phyloP scores from a whole-genome alignment of 2,797 vertebrate genomes.

The Argentina silus region DNA sequence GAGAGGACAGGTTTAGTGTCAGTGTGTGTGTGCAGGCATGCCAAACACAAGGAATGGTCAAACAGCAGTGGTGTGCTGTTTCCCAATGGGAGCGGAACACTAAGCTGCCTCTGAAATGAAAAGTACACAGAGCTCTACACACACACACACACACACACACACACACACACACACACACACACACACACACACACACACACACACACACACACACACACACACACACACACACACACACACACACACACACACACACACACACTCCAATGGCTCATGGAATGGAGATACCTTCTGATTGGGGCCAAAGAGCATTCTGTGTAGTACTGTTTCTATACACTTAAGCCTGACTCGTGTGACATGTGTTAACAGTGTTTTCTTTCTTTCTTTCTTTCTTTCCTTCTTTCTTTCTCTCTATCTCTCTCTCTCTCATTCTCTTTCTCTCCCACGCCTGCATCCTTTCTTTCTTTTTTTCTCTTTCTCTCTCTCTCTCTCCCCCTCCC shows the following conservation, averaged over 20 bases:
- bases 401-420: not conserved
- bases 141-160: constrained; percentile 15
- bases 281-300: not conserved
- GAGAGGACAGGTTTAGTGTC: not conserved
- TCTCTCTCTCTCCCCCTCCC: not conserved
- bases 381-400: not conserved
- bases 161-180: constrained; percentile 17
- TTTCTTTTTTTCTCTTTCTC: not conserved
- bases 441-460: too few relatives aligned
- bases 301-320: constrained; percentile 9
- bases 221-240: constrained; percentile 14
- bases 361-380: constrained; percentile 8
- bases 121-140: constrained; percentile 36
- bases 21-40: not conserved
- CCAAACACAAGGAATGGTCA: not conserved
- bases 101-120: constrained; percentile 34
- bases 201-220: constrained; percentile 3
- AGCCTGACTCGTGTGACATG: not conserved
- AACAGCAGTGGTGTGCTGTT: constrained; percentile 37
- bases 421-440: not conserved
- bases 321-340: not conserved
- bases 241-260: constrained; percentile 11
- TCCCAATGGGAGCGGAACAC: constrained; percentile 29
- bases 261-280: not conserved
- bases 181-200: constrained; percentile 15